Percentiles rank a stretch among this genome's conserved stretches.
Conservation (phyloP, 2,888 invertebrate species). For the Habrosyne pyritoides region DNA sequence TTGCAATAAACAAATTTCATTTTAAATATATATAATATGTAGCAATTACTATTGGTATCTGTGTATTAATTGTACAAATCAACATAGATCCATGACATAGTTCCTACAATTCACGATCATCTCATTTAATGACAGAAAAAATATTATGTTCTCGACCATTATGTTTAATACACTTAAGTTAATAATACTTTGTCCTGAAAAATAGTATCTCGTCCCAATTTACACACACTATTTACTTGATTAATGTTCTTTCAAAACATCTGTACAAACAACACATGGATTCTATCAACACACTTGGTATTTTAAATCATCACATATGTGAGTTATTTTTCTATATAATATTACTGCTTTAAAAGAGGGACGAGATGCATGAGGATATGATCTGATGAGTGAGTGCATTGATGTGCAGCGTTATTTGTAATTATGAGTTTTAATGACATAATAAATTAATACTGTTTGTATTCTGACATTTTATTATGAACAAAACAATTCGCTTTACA, state of each 20-base stretch:
- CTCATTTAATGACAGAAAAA: background rate
- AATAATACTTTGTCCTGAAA: conserved; percentile 1
- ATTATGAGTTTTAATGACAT: conserved; percentile 36
- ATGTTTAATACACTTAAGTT: background rate
- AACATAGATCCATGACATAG: background rate
- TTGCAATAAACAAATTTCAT: background rate
- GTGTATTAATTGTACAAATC: background rate
- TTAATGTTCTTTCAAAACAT: conserved; percentile 10
- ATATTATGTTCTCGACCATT: background rate
- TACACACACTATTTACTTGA: conserved; percentile 5
- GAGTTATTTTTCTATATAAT: conserved; percentile 3
- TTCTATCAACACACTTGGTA: background rate
- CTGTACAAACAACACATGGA: conserved; percentile 19
- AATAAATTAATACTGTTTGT: conserved; percentile 67
- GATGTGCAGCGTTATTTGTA: conserved; percentile 30
- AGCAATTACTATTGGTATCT: background rate
- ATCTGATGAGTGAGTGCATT: conserved; percentile 54
- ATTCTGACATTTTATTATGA: conserved; percentile 25
- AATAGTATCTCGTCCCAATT: conserved; percentile 15
- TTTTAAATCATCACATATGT: conserved; percentile 11
- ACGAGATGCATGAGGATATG: conserved; percentile 25
- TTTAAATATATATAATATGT: background rate
- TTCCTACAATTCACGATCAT: background rate
- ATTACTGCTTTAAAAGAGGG: conserved; percentile 21
- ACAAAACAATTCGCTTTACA: background rate